A percentile compares a stretch with the other conserved stretches of the same genome.
Evolutionary conservation across 1,140 invertebrate genomes (phyloP).

Genomic region (Sitophilus oryzae): DNA sequence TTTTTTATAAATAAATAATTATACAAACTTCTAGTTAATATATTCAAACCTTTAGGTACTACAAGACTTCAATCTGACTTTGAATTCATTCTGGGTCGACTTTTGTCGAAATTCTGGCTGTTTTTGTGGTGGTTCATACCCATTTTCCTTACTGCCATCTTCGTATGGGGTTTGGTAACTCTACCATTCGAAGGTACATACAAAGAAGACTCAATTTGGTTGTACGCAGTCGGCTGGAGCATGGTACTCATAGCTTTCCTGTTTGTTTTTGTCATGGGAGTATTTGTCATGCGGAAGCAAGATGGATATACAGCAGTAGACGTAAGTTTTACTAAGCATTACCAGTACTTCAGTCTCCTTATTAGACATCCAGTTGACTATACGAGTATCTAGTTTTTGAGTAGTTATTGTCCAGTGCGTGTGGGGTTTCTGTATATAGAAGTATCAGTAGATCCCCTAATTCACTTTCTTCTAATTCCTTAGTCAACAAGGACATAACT

Average conservation of each 20-base stretch:
- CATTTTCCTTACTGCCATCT: slow-evolving; percentile 42
- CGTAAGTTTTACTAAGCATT: too few relatives aligned
- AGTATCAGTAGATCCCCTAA: too few relatives aligned
- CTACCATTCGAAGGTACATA: slow-evolving; percentile 29
- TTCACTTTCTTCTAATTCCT: too few relatives aligned
- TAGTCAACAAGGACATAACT: too few relatives aligned
- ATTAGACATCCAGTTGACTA: too few relatives aligned
- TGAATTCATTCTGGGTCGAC: slow-evolving; percentile 50
- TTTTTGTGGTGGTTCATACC: slow-evolving; percentile 47
- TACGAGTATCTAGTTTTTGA: too few relatives aligned
- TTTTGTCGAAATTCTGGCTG: slow-evolving; percentile 46
- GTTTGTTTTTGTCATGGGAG: slow-evolving; percentile 43
- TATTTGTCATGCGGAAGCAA: slow-evolving; percentile 37
- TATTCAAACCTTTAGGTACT: slow-evolving; percentile 40
- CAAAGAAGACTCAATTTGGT: slow-evolving; percentile 41
- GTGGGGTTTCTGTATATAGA: too few relatives aligned
- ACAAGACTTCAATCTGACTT: slow-evolving; percentile 48
- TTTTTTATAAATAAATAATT: background rate
- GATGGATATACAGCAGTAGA: slow-evolving; percentile 39
- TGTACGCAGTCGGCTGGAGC: slow-evolving; percentile 44
- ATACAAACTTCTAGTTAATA: background rate
- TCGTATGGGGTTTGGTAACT: slow-evolving; percentile 43
- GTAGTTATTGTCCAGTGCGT: too few relatives aligned
- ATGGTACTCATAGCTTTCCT: slow-evolving; percentile 43
- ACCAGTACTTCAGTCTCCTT: too few relatives aligned